Percentiles rank a stretch among this genome's conserved stretches.
phyloP scores from a whole-genome alignment of 53 echinoderm and acorn worm genomes.

The Stichopus horrens region DNA sequence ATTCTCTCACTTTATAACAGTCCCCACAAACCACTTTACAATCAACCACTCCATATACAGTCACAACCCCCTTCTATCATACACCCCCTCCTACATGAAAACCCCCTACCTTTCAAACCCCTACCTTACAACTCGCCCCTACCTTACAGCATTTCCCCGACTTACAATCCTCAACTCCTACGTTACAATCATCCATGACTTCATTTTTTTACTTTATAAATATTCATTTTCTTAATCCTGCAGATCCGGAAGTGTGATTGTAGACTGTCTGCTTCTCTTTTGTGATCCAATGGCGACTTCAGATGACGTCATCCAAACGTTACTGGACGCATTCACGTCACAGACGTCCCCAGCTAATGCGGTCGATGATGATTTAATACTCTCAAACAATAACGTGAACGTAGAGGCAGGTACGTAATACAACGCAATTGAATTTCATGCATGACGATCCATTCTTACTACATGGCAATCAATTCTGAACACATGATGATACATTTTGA shows the following conservation, averaged over 20 bases:
- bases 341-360: neutral
- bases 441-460: too few species aligned
- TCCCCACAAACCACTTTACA: too few species aligned
- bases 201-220: neutral
- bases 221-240: neutral
- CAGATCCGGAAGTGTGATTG: slow-evolving; percentile 29
- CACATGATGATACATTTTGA: too few species aligned
- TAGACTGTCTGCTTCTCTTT: neutral
- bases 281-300: neutral
- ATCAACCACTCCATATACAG: too few species aligned
- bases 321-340: neutral
- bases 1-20: too few species aligned
- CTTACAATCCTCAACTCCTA: too few species aligned
- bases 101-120: too few species aligned
- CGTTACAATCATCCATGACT: neutral
- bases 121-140: too few species aligned
- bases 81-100: too few species aligned
- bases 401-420: neutral
- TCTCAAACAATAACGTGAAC: neutral
- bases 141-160: too few species aligned
- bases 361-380: neutral
- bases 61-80: neutral
- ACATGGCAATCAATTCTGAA: too few species aligned
- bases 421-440: too few species aligned
- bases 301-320: slow-evolving; percentile 15